Conservation (phyloP, 2,113 vertebrate species). For the Cephalopholis sonnerati region DNA sequence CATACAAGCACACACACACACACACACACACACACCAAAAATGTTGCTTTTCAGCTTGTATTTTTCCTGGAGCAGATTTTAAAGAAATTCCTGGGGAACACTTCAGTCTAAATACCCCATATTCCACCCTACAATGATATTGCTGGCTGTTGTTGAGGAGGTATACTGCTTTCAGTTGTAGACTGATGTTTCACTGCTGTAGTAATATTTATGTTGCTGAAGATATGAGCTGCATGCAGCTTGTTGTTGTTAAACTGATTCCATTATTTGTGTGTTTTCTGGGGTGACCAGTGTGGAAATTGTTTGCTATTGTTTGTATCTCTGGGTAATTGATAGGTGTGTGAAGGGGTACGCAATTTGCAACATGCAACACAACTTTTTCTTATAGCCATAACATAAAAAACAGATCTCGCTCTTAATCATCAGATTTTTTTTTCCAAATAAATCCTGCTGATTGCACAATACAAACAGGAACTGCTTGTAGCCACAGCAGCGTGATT, state of each 20-base stretch:
- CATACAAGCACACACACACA: not conserved
- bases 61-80: not conserved
- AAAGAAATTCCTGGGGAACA: too few relatives aligned
- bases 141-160: not conserved
- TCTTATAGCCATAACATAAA: too few relatives aligned
- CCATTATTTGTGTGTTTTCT: not conserved
- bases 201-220: not conserved
- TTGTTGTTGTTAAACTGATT: not conserved
- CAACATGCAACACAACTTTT: too few relatives aligned
- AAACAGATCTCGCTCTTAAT: too few relatives aligned
- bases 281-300: not conserved
- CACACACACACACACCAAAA: not conserved
- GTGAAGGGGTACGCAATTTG: too few relatives aligned
- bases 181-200: not conserved
- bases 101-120: not conserved
- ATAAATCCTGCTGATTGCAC: too few relatives aligned
- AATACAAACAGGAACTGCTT: not conserved
- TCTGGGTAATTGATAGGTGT: not conserved
- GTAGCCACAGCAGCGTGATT: not conserved
- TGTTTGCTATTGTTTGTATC: not conserved
- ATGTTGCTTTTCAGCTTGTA: not conserved
- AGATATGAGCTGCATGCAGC: not conserved
- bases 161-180: not conserved
- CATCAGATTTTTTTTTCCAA: too few relatives aligned
- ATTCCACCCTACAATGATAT: not conserved